Evolutionary conservation across 2,888 invertebrate species (phyloP).

Genomic region (Rutpela maculata): DNA sequence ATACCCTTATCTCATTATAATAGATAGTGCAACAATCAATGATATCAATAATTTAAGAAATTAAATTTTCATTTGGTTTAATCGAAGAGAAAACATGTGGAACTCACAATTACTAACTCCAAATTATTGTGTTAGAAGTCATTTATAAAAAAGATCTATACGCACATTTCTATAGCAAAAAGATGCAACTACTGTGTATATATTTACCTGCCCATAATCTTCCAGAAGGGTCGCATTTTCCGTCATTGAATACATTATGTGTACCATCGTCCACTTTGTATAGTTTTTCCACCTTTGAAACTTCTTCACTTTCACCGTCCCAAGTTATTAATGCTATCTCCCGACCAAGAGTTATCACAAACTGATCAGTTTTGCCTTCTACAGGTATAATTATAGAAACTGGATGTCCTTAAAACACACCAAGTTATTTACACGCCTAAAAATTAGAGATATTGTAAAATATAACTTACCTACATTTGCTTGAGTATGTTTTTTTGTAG

Average conservation of each 20-base stretch:
- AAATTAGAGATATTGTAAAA: no score
- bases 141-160: no score
- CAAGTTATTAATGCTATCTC: constrained; percentile 79
- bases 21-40: no score
- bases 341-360: constrained; percentile 78
- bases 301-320: constrained; percentile 78
- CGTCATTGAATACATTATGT: constrained; percentile 83
- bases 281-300: constrained; percentile 74
- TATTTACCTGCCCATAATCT: constrained; percentile 78
- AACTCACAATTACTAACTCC: no score
- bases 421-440: neutral
- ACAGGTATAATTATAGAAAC: constrained; percentile 79
- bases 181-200: no score
- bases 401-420: neutral
- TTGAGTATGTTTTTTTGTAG: constrained; percentile 54
- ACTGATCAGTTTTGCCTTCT: constrained; percentile 76
- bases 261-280: constrained; percentile 77
- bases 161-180: no score
- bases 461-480: constrained; percentile 53
- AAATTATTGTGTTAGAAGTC: no score
- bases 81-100: no score
- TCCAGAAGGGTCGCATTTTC: constrained; percentile 86
- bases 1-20: no score
- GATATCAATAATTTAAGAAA: no score
- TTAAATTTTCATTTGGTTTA: no score